Evolutionary conservation across 2,888 invertebrate genomes (phyloP).

Genomic region (Agrotis segetum): DNA sequence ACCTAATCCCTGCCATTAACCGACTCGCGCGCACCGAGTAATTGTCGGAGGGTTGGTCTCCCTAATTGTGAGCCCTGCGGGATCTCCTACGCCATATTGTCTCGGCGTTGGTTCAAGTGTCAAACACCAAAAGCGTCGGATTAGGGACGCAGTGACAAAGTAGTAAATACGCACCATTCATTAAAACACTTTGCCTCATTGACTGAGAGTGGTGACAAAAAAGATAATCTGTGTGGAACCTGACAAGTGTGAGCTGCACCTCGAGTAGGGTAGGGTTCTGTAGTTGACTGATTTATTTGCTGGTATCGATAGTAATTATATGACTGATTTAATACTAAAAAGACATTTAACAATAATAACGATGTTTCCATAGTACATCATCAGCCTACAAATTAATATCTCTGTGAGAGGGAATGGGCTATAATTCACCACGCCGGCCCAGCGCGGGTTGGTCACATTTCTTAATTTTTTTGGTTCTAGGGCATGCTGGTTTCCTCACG

Average conservation of each 20-base stretch:
- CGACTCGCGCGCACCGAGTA: constrained; percentile 80
- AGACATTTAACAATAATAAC: no score
- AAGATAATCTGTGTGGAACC: constrained; percentile 26
- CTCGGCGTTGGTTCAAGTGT: constrained; percentile 77
- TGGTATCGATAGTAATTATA: no score
- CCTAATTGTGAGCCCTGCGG: constrained; percentile 81
- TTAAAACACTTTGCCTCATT: constrained; percentile 55
- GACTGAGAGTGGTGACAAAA: constrained; percentile 49
- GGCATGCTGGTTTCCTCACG: no score
- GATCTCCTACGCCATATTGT: constrained; percentile 74
- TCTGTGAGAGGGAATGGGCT: no score
- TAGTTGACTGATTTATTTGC: background rate
- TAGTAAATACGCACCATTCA: constrained; percentile 59
- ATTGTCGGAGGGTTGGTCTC: constrained; percentile 86
- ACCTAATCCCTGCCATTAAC: constrained; percentile 87
- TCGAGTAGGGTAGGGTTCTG: background rate
- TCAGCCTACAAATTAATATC: no score
- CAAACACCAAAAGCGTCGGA: constrained; percentile 76
- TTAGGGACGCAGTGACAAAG: constrained; percentile 58
- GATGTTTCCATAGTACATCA: no score
- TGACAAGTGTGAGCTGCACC: constrained; percentile 14
- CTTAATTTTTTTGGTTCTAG: no score
- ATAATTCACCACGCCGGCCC: no score
- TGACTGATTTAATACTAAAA: no score
- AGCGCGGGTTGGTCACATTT: no score